These are phyloP conservation scores for Myoxocephalus aenaeus DNA, from an alignment of 2,797 vertebrate species.

Conservation along the genomic window DNA sequence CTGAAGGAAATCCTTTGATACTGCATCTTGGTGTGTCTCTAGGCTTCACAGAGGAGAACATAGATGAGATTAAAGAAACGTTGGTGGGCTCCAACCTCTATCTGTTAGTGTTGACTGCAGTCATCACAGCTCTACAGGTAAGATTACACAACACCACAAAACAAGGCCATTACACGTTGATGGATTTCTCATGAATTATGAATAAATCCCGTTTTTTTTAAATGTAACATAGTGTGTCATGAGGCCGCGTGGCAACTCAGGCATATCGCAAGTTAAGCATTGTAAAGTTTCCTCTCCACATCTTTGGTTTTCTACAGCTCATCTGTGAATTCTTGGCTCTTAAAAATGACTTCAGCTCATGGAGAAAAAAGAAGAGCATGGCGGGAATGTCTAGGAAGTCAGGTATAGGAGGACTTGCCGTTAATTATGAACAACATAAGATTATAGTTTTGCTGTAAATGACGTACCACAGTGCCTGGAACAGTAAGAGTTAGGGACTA, in stretches of 20 bases:
- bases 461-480: neutral
- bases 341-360: conserved; percentile 96
- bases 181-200: neutral
- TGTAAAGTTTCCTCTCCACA: neutral
- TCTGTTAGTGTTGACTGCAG: conserved; percentile 91
- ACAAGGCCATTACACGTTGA: neutral
- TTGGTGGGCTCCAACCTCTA: conserved; percentile 94
- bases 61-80: conserved; percentile 96
- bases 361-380: conserved; percentile 95
- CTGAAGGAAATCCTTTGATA: neutral
- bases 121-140: conserved; percentile 95
- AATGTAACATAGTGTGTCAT: neutral
- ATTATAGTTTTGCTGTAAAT: neutral
- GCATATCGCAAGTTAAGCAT: neutral
- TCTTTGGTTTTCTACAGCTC: conserved; percentile 82
- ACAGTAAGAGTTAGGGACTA: neutral
- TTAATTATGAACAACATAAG: neutral
- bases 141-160: conserved; percentile 54
- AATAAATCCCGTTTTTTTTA: neutral
- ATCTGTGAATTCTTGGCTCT: conserved; percentile 96
- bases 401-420: conserved; percentile 75
- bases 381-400: conserved; percentile 94
- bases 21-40: conserved; percentile 1
- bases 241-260: neutral
- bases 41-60: conserved; percentile 96